phyloP scores from a whole-genome alignment of 2,113 vertebrate species.

The Philantomba maxwellii region DNA sequence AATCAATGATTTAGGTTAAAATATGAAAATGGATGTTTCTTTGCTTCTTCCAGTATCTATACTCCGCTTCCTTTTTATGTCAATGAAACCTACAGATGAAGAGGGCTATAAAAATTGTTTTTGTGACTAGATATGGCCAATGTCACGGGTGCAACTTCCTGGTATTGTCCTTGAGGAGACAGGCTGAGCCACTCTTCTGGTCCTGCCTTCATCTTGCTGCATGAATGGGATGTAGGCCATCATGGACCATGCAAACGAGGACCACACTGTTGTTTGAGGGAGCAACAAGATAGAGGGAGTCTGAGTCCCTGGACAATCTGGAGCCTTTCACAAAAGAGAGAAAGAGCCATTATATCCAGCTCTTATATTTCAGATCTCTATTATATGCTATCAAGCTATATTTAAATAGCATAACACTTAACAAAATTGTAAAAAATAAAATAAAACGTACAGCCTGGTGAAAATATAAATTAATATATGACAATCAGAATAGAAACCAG shows the following conservation, averaged over 20 bases:
- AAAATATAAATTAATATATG: background rate
- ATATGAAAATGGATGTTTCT: background rate
- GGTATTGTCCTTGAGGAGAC: background rate
- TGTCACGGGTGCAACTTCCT: background rate
- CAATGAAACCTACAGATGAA: background rate
- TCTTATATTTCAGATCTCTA: background rate
- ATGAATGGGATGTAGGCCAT: background rate
- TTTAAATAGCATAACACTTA: background rate
- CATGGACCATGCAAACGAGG: background rate
- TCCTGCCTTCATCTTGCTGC: background rate
- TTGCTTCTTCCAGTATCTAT: background rate
- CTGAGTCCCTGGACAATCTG: background rate
- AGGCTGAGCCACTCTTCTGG: background rate
- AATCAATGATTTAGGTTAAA: background rate
- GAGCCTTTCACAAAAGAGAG: background rate
- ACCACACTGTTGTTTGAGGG: background rate
- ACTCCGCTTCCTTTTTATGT: background rate
- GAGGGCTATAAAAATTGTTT: background rate
- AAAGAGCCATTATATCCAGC: background rate
- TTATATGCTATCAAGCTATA: background rate
- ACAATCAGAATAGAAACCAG: background rate
- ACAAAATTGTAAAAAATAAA: background rate
- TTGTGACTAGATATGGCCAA: background rate
- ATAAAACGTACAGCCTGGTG: background rate
- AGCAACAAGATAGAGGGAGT: background rate